Evolutionary conservation across 2,113 vertebrate genomes (phyloP), one percentile per base, ranked within the genome.

Genomic region (Sebastes fasciatus): DNA sequence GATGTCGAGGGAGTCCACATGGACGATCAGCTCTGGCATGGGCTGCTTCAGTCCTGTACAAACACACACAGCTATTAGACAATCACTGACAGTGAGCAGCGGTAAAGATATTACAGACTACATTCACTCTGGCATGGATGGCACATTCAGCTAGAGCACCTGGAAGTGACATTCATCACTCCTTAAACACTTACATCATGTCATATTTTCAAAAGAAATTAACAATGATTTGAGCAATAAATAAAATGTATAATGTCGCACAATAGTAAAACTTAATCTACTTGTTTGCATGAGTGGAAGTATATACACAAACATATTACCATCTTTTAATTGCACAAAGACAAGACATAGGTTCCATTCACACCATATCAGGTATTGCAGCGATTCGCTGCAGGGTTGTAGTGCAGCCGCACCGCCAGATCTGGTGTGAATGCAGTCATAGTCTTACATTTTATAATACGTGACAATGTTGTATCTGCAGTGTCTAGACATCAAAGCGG

Each of bases 1-100:
- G 86, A 99, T 97, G 92, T 99, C 96, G 87, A 98, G 97, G 4
- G 98, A 99, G 80, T 99, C 98, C 88, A 97, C 95, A 45, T 96
- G 97, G 89, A 97, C 96, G 74, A 99, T 98, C 82, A 96, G 94
- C 88, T 99, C 98, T 68, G 96, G 97, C 87, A 98, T 61, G 2
- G 98, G 94, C 74, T 97, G 96, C 94, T 98, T 98, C 80, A 97
- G 94, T 84, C 98, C 98, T 99, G 91, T 58, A 90, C 19, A 69
- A 17, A 79, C 40, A 74, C 7, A 82, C 40, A 79, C 4, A 26
- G 5, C 13, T 64, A 55, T 54, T 43, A 72, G 17, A 52, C 21
- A 58, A 57, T 40, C 23, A 19, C n/a, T n/a, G 48, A 4, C 21
- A n/a, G 5, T 4, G 34, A 57, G 11, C 10, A 23, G 52, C 1